Conservation (phyloP, 2,888 invertebrate genomes). For the Keiferia lycopersicella region DNA sequence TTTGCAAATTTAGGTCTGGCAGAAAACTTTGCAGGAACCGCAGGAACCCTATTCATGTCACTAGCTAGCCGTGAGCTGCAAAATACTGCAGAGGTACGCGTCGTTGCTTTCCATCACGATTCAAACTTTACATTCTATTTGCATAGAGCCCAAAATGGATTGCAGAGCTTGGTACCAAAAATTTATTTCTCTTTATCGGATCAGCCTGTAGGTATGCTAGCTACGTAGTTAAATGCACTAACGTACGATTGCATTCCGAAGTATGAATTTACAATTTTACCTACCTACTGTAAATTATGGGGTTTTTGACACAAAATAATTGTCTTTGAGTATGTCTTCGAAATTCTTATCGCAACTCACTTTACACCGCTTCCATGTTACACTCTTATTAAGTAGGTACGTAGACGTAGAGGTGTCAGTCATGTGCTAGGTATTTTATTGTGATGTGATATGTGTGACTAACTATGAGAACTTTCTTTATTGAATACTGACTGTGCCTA, state of each 20-base stretch:
- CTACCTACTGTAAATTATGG: no score
- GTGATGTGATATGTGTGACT: not conserved
- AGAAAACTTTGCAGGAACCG: conserved; percentile 15
- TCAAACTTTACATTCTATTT: conserved; percentile 33
- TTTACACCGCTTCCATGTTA: no score
- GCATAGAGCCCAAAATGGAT: conserved; percentile 36
- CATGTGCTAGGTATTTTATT: no score
- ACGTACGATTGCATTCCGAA: conserved; percentile 38
- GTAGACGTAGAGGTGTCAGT: no score
- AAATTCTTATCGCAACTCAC: no score
- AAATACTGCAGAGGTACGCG: conserved; percentile 42
- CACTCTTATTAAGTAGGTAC: no score
- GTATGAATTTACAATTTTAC: conserved; percentile 27
- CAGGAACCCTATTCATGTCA: conserved; percentile 43
- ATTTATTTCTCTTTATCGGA: conserved; percentile 47
- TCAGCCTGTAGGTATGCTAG: conserved; percentile 41
- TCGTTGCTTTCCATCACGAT: conserved; percentile 31
- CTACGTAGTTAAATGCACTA: conserved; percentile 41
- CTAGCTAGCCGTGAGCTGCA: conserved; percentile 45
- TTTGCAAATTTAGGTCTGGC: not conserved
- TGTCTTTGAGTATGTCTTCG: conserved; percentile 5
- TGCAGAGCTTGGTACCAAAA: conserved; percentile 34
- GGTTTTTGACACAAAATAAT: conserved; percentile 15
- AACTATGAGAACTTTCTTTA: not conserved
- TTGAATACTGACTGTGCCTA: not conserved